Evolutionary conservation across 2,113 vertebrate genomes (phyloP).

Genomic region (Crocuta crocuta): DNA sequence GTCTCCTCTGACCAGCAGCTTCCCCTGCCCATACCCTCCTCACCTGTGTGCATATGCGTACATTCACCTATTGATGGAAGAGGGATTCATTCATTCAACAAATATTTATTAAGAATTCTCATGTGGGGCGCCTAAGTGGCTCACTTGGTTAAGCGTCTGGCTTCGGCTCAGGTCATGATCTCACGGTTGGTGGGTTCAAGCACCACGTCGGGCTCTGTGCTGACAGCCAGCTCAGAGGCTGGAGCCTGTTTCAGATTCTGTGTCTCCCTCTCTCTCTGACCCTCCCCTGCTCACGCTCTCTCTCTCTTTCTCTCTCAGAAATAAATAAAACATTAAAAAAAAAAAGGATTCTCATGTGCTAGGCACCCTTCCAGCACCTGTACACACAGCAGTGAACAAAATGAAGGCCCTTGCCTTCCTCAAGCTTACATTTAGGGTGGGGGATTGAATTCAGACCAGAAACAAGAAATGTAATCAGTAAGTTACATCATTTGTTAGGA

Average conservation of each 20-base stretch:
- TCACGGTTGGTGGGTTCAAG: too few relatives aligned
- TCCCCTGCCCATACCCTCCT: neutral
- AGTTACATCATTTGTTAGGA: neutral
- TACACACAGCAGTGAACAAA: neutral
- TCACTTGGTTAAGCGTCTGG: too few relatives aligned
- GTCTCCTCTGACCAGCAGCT: neutral
- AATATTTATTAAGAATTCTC: neutral
- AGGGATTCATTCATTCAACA: neutral
- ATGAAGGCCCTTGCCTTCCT: neutral
- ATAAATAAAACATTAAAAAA: too few relatives aligned
- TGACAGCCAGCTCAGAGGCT: too few relatives aligned
- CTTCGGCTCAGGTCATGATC: too few relatives aligned
- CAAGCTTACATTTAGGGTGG: neutral
- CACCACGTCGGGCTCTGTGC: too few relatives aligned
- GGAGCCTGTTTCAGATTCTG: too few relatives aligned
- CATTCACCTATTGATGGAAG: neutral
- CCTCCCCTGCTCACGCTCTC: too few relatives aligned
- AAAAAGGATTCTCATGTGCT: neutral
- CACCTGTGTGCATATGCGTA: neutral
- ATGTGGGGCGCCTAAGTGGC: too few relatives aligned
- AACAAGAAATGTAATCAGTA: neutral
- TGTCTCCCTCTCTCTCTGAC: too few relatives aligned
- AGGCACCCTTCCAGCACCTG: neutral
- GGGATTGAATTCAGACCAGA: neutral
- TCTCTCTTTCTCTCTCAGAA: too few relatives aligned